Conservation (phyloP, 2,113 vertebrate species). For the Aphelocoma coerulescens region DNA sequence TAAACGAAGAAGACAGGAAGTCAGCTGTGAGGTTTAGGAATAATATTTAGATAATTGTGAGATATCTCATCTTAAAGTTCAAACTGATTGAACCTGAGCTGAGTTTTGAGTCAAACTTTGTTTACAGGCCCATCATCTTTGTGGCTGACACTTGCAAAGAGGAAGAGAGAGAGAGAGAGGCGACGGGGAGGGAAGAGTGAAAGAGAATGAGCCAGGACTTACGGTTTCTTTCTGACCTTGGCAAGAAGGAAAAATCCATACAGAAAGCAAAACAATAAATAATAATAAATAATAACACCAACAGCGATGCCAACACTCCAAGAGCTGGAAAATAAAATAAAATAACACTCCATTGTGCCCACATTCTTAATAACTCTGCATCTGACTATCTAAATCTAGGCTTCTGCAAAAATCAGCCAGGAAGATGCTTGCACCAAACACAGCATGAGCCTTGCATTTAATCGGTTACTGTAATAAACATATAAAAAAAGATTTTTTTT, state of each 20-base stretch:
- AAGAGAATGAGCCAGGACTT: constrained; percentile 30
- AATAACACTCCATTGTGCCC: constrained; percentile 57
- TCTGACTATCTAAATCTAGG: constrained; percentile 30
- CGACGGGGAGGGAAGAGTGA: background rate
- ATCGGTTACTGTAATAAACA: constrained; percentile 82
- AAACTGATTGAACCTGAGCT: constrained; percentile 67
- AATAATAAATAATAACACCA: constrained; percentile 65
- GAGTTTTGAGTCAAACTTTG: constrained; percentile 55
- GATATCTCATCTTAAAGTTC: constrained; percentile 73
- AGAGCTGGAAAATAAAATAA: constrained; percentile 43
- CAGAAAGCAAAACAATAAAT: constrained; percentile 65
- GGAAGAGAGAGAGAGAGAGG: background rate
- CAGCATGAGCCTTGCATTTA: constrained; percentile 67
- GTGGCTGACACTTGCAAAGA: constrained; percentile 11
- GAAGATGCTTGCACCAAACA: constrained; percentile 39
- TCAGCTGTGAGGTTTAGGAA: constrained; percentile 71
- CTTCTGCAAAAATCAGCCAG: constrained; percentile 24
- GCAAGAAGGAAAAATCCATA: constrained; percentile 62
- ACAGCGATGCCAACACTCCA: background rate
- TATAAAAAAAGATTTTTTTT: constrained; percentile 73
- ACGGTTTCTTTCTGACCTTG: constrained; percentile 68
- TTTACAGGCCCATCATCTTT: constrained; percentile 65
- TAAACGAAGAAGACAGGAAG: constrained; percentile 71
- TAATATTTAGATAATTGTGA: constrained; percentile 78
- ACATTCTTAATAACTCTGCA: constrained; percentile 46